Evolutionary conservation across 2,113 vertebrate genomes (phyloP), one percentile per base, ranked within the genome.

Genomic region (Laterallus jamaicensis): DNA sequence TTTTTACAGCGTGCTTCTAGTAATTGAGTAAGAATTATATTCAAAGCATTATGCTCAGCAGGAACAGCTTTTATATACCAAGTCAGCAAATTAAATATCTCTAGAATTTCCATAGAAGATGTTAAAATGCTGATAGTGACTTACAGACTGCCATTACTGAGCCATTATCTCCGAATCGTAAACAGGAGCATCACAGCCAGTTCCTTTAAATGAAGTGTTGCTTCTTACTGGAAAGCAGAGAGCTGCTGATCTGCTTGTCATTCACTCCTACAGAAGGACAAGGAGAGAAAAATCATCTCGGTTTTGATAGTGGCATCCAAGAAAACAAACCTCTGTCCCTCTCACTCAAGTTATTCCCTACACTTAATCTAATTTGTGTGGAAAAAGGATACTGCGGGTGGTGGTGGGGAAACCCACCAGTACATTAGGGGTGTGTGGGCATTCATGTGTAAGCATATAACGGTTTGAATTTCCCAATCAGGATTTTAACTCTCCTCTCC

Each of bases 1-100:
- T 76, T 92, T 88, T 89, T 91, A 84, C 82, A 31, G 49, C 3
- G 0, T 2, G 1, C 20, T 84, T 91, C 73, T 42, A 84, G 58
- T 86, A 82, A 87, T 35, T 93, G 86, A 95, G 54, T 76, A 88
- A 95, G 89, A 90, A 81, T 87, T 95, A 95, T 64, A 78, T 73
- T 75, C 69, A 68, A 40, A 54, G 81, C 49, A 82, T 92, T 84
- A 74, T 88, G 35, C 86, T 84, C 94, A 95, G 83, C 83, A 86
- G 86, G 64, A 95, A 15, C 25, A 86, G 64, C 47, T 86, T 91
- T 92, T 81, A 56, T 82, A 84, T 56, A 91, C 47, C 49, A 75
- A 89, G 66, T 26, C 9, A 91, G 64, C 39, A 75, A 95, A 93
- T 78, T 47, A 91, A 88, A 35, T 58, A 42, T 58, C 70, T 87